These are phyloP conservation scores for Eulemur mongoz DNA, from an alignment of 2,797 vertebrate genomes.

Conservation along the genomic window DNA sequence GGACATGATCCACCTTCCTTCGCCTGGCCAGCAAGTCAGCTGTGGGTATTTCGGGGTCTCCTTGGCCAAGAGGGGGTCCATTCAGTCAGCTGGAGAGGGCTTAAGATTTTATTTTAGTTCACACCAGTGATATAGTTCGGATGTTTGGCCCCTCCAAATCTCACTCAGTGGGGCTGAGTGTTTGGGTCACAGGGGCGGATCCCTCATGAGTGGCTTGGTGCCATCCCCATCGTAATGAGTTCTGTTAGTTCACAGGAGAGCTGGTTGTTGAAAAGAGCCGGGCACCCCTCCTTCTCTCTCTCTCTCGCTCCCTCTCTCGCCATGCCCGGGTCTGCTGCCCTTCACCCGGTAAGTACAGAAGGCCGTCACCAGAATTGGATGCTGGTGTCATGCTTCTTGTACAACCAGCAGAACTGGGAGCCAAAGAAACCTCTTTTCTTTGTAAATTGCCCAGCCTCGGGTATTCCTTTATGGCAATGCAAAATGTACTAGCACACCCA, in stretches of 20 bases:
- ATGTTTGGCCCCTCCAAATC: background rate
- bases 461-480: background rate
- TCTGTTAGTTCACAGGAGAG: background rate
- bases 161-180: background rate
- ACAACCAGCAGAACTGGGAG: background rate
- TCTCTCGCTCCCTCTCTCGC: background rate
- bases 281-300: background rate
- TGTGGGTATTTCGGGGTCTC: background rate
- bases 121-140: background rate
- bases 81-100: background rate
- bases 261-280: background rate
- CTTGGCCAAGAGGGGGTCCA: background rate
- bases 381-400: background rate
- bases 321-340: background rate
- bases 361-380: background rate
- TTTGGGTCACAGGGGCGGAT: background rate
- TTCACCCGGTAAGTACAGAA: too few species aligned
- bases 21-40: background rate
- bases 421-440: background rate
- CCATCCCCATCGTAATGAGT: background rate
- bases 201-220: background rate
- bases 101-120: background rate
- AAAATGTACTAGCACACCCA: background rate
- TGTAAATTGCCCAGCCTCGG: background rate
- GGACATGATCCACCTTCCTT: background rate